Evolutionary conservation across 2,888 invertebrate genomes (phyloP).

Genomic region (Lymantria monacha): DNA sequence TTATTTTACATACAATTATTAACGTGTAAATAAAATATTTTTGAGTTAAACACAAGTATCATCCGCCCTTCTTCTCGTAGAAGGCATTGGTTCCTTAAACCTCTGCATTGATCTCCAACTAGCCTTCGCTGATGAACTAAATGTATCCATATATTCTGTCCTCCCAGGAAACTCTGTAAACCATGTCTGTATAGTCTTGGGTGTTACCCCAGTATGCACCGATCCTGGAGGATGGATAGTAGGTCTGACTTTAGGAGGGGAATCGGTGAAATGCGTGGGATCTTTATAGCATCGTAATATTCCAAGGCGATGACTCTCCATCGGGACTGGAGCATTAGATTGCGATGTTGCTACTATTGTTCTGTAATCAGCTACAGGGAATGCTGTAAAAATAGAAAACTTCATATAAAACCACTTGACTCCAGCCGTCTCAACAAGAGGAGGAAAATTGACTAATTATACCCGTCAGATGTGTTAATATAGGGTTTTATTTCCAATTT

Average conservation of each 20-base stretch:
- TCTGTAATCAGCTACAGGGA: constrained; percentile 78
- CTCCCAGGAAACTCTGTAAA: constrained; percentile 80
- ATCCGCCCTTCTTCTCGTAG: constrained; percentile 82
- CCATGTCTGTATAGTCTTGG: constrained; percentile 77
- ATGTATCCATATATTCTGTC: constrained; percentile 84
- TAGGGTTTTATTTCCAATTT: too few relatives aligned
- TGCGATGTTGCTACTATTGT: constrained; percentile 83
- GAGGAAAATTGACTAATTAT: too few relatives aligned
- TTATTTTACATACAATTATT: constrained; percentile 5
- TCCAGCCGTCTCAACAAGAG: neutral
- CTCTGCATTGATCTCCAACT: constrained; percentile 84
- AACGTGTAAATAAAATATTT: constrained; percentile 12
- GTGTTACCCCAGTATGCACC: constrained; percentile 65
- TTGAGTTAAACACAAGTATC: constrained; percentile 68
- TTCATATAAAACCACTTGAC: too few relatives aligned
- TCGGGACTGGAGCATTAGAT: constrained; percentile 81
- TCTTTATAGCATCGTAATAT: constrained; percentile 83
- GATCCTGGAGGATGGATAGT: constrained; percentile 76
- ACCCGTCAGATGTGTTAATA: too few relatives aligned
- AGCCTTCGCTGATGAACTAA: constrained; percentile 82
- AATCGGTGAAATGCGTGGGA: constrained; percentile 80
- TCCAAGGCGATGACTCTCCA: constrained; percentile 80
- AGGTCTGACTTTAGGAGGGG: constrained; percentile 78
- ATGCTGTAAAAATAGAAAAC: constrained; percentile 49
- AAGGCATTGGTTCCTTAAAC: constrained; percentile 84